phyloP scores from a whole-genome alignment of 64 coral and sea anemone species.

The Montipora sp. region DNA sequence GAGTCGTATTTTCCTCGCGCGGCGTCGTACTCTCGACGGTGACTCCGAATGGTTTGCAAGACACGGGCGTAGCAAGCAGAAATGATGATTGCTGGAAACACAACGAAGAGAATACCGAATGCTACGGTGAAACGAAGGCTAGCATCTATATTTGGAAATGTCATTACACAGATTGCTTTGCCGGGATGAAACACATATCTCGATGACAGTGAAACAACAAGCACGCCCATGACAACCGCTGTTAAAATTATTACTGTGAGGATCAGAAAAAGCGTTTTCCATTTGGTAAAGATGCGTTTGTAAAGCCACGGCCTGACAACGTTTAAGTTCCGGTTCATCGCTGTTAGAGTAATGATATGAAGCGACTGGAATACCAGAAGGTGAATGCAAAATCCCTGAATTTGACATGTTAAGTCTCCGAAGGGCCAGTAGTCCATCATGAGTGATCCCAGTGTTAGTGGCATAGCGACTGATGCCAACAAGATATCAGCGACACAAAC shows the following conservation, averaged over 20 bases:
- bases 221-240: conserved; percentile 42
- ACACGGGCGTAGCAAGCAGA: conserved; percentile 72
- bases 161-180: conserved; percentile 84
- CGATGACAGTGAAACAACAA: conserved; percentile 53
- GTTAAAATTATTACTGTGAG: conserved; percentile 42
- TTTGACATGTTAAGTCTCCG: conserved; percentile 69
- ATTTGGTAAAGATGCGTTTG: conserved; percentile 73
- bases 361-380: conserved; percentile 83
- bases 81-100: conserved; percentile 62
- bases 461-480: conserved; percentile 67
- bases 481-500: conserved; percentile 73
- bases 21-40: conserved; percentile 65
- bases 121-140: conserved; percentile 54
- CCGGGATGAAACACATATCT: conserved; percentile 81
- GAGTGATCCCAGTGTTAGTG: conserved; percentile 39
- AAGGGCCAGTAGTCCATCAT: conserved; percentile 59
- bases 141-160: conserved; percentile 34
- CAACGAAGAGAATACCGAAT: conserved; percentile 68
- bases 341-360: conserved; percentile 82
- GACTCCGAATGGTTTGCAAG: conserved; percentile 70
- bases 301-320: conserved; percentile 72
- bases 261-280: conserved; percentile 71
- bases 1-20: conserved; percentile 68
- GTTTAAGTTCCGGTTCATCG: conserved; percentile 80
- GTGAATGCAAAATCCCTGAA: conserved; percentile 76